Conservation (phyloP, 2,888 invertebrate genomes). For the Fragum whitleyi region DNA sequence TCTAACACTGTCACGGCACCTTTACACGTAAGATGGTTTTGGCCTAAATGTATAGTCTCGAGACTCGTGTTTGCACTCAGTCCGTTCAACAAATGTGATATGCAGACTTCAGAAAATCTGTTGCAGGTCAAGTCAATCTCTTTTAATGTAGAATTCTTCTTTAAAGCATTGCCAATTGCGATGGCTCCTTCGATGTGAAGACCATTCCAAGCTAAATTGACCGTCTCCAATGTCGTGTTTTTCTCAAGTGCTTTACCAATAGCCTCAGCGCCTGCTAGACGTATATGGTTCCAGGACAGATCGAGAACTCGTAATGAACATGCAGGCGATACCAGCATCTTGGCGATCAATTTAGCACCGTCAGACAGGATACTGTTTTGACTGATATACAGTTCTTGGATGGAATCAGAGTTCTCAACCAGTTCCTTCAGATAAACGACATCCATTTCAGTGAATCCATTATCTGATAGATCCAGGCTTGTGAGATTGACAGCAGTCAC, state of each 20-base stretch:
- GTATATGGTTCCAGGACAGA: slow-evolving; percentile 80
- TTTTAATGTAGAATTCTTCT: slow-evolving; percentile 67
- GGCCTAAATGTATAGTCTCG: slow-evolving; percentile 54
- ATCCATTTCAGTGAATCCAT: slow-evolving; percentile 67
- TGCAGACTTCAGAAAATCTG: slow-evolving; percentile 71
- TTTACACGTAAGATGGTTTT: slow-evolving; percentile 64
- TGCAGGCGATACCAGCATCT: slow-evolving; percentile 27
- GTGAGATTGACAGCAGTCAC: slow-evolving; percentile 56
- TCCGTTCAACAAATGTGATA: slow-evolving; percentile 73
- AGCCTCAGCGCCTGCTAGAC: slow-evolving; percentile 75
- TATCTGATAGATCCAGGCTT: slow-evolving; percentile 70
- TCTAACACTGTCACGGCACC: slow-evolving; percentile 60
- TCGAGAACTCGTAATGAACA: slow-evolving; percentile 68
- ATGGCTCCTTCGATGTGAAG: slow-evolving; percentile 73
- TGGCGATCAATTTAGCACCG: slow-evolving; percentile 69
- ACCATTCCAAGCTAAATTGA: slow-evolving; percentile 80
- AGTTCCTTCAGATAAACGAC: slow-evolving; percentile 60
- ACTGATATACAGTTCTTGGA: slow-evolving; percentile 68
- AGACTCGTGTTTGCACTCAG: slow-evolving; percentile 73
- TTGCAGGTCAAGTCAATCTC: slow-evolving; percentile 79
- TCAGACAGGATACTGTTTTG: slow-evolving; percentile 72
- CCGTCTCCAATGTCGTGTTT: slow-evolving; percentile 67
- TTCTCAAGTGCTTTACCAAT: slow-evolving; percentile 70
- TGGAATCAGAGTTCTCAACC: slow-evolving; percentile 49
- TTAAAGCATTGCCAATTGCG: slow-evolving; percentile 70